phyloP scores from a whole-genome alignment of 2,113 vertebrate genomes.

The Protomyctophum bolini region DNA sequence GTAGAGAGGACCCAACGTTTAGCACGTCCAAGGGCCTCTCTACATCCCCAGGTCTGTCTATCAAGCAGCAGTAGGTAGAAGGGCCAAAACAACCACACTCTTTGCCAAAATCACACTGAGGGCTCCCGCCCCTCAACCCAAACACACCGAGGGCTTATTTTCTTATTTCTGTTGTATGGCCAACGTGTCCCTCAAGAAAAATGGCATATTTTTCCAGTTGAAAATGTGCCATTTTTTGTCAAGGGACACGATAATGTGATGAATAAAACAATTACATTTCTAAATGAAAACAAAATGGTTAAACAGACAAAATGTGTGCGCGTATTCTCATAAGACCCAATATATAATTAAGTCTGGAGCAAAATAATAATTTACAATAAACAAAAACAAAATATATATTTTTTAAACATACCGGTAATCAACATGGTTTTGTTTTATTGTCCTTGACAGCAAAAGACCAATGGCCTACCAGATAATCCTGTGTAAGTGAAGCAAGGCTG shows the following conservation, averaged over 20 bases:
- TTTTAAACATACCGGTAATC: constrained; percentile 40
- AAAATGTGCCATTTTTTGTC: too few relatives aligned
- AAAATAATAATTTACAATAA: constrained; percentile 77
- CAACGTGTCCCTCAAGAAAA: too few relatives aligned
- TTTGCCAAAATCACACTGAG: constrained; percentile 39
- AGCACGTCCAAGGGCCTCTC: constrained; percentile 17
- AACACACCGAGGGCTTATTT: neutral
- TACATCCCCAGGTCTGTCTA: constrained; percentile 51
- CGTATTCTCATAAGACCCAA: constrained; percentile 59
- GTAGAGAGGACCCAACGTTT: constrained; percentile 16
- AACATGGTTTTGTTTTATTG: constrained; percentile 59
- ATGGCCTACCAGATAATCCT: constrained; percentile 53
- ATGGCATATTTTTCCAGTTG: too few relatives aligned
- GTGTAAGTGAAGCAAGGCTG: constrained; percentile 43
- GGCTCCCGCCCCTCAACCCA: constrained; percentile 18
- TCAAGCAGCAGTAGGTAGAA: constrained; percentile 64
- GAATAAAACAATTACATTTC: constrained; percentile 41
- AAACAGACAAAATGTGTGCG: constrained; percentile 61
- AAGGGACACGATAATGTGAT: too few relatives aligned
- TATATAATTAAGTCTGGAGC: constrained; percentile 49
- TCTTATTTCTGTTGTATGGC: too few relatives aligned
- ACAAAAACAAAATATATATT: constrained; percentile 45
- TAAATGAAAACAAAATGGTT: constrained; percentile 64
- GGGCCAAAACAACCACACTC: constrained; percentile 41
- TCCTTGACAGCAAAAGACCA: constrained; percentile 55